Evolutionary conservation across 2,113 vertebrate species (phyloP).

Genomic region (Hippolais icterina): DNA sequence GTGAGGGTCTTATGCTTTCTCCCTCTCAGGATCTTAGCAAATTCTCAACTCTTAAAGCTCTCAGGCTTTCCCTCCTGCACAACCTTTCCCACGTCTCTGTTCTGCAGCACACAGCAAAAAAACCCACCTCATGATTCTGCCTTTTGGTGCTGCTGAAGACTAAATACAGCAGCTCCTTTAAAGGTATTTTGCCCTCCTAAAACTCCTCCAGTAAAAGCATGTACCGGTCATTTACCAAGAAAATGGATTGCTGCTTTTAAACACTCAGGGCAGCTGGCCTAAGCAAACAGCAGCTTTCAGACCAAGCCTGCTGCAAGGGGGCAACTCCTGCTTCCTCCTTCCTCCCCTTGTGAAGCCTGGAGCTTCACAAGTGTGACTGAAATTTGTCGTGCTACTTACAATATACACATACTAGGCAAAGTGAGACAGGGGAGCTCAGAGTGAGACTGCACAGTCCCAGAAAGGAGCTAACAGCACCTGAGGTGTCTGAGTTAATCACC

Average conservation of each 20-base stretch:
- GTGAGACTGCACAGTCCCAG: accelerated
- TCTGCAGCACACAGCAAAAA: not conserved
- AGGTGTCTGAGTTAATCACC: not conserved
- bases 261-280: not conserved
- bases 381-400: not conserved
- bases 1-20: not conserved
- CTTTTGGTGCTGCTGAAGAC: not conserved
- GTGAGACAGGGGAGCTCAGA: not conserved
- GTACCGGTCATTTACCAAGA: too few relatives aligned
- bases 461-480: not conserved
- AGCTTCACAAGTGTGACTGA: not conserved
- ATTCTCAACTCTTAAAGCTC: not conserved
- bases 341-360: not conserved
- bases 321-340: not conserved
- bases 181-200: not conserved
- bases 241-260: not conserved
- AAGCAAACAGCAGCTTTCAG: not conserved
- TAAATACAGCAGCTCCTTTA: not conserved
- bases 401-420: not conserved
- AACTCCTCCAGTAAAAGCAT: not conserved
- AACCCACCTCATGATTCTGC: not conserved
- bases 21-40: not conserved
- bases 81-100: not conserved
- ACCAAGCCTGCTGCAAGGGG: not conserved
- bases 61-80: not conserved